Evolutionary conservation across 1,140 invertebrate species (phyloP).

Genomic region (Drosophila nasuta): DNA sequence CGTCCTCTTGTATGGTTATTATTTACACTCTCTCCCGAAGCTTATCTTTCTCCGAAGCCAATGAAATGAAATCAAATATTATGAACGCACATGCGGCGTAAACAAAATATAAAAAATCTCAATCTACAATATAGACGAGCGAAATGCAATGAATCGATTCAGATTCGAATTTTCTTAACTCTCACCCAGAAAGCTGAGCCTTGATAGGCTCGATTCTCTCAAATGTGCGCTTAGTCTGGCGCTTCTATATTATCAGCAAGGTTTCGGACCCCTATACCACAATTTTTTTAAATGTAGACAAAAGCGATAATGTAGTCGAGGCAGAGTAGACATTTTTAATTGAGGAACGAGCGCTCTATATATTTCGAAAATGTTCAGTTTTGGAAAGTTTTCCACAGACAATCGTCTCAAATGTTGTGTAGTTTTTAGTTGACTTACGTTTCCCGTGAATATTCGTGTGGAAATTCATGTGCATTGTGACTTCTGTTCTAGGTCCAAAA

Average conservation of each 20-base stretch:
- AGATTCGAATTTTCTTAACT: slow-evolving; percentile 21
- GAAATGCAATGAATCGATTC: slow-evolving; percentile 47
- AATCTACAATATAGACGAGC: slow-evolving; percentile 15
- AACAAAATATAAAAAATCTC: slow-evolving; percentile 19
- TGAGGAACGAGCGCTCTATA: slow-evolving; percentile 20
- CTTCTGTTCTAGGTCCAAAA: slow-evolving; percentile 65
- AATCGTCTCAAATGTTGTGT: neutral
- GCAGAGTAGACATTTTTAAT: slow-evolving; percentile 46
- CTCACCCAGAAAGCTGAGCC: slow-evolving; percentile 34
- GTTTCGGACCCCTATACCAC: slow-evolving; percentile 67
- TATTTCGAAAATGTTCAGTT: slow-evolving; percentile 35
- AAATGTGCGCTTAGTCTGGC: neutral
- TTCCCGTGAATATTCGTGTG: no score
- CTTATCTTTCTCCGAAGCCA: slow-evolving; percentile 13
- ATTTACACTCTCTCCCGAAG: neutral
- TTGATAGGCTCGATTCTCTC: slow-evolving; percentile 22
- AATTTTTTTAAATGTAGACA: slow-evolving; percentile 54
- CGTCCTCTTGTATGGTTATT: slow-evolving; percentile 8
- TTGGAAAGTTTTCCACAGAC: slow-evolving; percentile 15
- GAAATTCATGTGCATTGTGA: neutral
- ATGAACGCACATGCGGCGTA: neutral
- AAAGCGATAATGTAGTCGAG: slow-evolving; percentile 53
- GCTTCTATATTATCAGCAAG: slow-evolving; percentile 70
- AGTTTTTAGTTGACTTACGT: neutral
- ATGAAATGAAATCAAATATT: slow-evolving; percentile 5